Evolutionary conservation across 2,888 invertebrate genomes (phyloP).

Genomic region (Timema podura): DNA sequence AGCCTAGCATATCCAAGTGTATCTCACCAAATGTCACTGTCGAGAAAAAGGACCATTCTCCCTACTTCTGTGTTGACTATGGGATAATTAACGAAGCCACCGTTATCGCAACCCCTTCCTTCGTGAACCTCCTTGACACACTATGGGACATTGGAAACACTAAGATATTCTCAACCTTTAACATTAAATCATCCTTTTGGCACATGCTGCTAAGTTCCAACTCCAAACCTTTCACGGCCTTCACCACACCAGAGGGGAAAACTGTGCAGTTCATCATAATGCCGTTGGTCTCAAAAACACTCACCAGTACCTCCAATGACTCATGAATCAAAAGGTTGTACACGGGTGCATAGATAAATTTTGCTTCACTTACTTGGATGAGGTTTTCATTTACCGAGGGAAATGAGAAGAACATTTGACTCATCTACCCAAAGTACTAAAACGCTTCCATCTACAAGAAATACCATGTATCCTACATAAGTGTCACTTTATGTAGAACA

Average conservation of each 20-base stretch:
- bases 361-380: not conserved
- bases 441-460: not conserved
- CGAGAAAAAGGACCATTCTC: too few species aligned
- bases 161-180: not conserved
- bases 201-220: not conserved
- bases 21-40: too few species aligned
- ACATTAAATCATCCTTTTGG: not conserved
- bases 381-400: not conserved
- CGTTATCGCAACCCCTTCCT: not conserved
- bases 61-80: not conserved
- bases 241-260: not conserved
- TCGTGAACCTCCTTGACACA: not conserved
- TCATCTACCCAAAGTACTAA: not conserved
- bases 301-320: not conserved
- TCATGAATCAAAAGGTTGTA: not conserved
- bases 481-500: too few species aligned
- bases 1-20: too few species aligned
- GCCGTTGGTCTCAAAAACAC: not conserved
- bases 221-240: not conserved
- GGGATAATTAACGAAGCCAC: not conserved
- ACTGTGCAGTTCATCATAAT: not conserved
- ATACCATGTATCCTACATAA: too few species aligned
- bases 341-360: not conserved
- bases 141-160: not conserved
- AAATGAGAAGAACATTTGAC: not conserved